A percentile compares a stretch with the other conserved stretches of the same genome.
phyloP scores from a whole-genome alignment of 2,888 invertebrate genomes.

The Acanthococcus lagerstroemiae region DNA sequence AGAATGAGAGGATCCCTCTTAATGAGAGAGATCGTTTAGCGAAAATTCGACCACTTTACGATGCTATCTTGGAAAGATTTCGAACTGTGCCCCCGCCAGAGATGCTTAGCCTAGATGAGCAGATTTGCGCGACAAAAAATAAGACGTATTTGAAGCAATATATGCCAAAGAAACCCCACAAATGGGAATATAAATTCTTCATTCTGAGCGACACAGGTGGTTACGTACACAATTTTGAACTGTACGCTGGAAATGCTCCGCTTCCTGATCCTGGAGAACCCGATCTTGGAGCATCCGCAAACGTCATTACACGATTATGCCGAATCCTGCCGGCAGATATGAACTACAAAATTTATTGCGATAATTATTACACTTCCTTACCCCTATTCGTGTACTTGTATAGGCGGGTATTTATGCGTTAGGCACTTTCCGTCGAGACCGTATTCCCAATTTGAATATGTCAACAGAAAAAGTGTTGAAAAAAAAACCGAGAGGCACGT shows the following conservation, averaged over 20 bases:
- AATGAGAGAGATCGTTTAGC: no score
- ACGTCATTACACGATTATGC: slow-evolving; percentile 9
- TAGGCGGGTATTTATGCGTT: no score
- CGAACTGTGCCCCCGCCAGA: neutral
- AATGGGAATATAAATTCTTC: neutral
- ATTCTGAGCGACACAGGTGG: neutral
- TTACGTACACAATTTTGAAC: neutral
- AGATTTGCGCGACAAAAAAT: slow-evolving; percentile 13
- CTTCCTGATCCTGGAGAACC: neutral
- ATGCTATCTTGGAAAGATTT: neutral
- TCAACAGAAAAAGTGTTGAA: no score
- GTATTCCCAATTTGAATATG: no score
- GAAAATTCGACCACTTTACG: no score
- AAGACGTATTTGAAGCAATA: neutral
- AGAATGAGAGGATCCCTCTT: no score
- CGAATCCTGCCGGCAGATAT: no score
- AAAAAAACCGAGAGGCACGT: no score
- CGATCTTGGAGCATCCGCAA: slow-evolving; percentile 1
- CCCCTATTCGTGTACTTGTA: no score
- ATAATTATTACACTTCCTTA: neutral
- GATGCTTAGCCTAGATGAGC: neutral
- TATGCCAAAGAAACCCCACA: slow-evolving; percentile 7
- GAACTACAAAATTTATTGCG: slow-evolving; percentile 3
- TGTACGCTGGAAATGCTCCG: slow-evolving; percentile 6
- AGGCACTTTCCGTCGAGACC: no score